Evolutionary conservation across 2,113 vertebrate genomes (phyloP).

Genomic region (Scopus umbretta): DNA sequence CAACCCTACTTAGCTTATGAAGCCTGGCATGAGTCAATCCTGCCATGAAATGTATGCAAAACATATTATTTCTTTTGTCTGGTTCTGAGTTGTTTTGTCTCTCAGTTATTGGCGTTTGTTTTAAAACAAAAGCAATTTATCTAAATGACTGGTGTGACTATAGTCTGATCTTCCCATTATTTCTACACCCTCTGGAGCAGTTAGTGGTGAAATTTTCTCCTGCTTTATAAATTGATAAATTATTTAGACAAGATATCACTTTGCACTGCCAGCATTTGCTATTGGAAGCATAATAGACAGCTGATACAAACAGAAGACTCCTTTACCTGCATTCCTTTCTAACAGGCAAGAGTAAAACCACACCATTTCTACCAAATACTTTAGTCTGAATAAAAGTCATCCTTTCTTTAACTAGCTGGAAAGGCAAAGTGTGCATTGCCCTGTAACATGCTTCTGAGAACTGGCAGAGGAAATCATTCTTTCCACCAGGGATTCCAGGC

Average conservation of each 20-base stretch:
- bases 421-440: not conserved
- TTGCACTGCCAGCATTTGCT: not conserved
- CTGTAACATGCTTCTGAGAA: not conserved
- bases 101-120: not conserved
- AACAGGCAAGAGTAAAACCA: not conserved
- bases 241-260: not conserved
- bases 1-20: not conserved
- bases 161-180: not conserved
- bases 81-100: not conserved
- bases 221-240: conserved; percentile 5
- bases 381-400: not conserved
- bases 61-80: not conserved
- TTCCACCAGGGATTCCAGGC: not conserved
- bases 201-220: not conserved
- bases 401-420: not conserved
- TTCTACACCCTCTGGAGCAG: not conserved
- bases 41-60: not conserved
- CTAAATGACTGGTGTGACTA: not conserved
- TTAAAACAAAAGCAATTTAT: conserved; percentile 10
- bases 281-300: not conserved
- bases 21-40: not conserved
- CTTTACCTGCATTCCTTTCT: not conserved
- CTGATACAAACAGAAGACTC: not conserved
- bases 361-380: not conserved
- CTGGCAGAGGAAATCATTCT: not conserved